Evolutionary conservation across 2,888 invertebrate genomes (phyloP).

Genomic region (Coenonympha arcania): DNA sequence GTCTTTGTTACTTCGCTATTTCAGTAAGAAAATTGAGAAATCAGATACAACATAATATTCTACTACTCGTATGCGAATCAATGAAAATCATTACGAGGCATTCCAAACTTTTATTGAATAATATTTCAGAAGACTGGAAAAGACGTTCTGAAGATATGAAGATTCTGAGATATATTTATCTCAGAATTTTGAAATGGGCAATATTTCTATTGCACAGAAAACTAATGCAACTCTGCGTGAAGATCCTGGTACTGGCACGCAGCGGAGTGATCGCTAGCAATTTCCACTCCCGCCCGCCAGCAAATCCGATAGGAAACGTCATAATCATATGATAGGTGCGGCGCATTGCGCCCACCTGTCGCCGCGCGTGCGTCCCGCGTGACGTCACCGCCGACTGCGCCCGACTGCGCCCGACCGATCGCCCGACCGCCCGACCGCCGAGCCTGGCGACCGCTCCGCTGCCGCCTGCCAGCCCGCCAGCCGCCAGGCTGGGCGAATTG

Average conservation of each 20-base stretch:
- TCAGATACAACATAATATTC: too few relatives aligned
- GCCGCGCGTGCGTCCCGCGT: conserved; percentile 69
- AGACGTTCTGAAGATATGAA: too few relatives aligned
- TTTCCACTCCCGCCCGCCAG: conserved; percentile 44
- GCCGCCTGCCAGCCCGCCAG: conserved; percentile 35
- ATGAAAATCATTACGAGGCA: too few relatives aligned
- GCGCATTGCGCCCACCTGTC: conserved; percentile 74
- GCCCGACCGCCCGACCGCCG: conserved; percentile 29
- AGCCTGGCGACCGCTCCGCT: conserved; percentile 35
- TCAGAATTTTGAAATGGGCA: too few relatives aligned
- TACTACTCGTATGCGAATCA: too few relatives aligned
- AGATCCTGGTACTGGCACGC: not conserved
- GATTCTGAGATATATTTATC: too few relatives aligned
- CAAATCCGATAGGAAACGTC: conserved; percentile 64
- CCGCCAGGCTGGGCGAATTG: conserved; percentile 55
- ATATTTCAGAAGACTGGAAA: too few relatives aligned
- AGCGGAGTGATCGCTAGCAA: conserved; percentile 47
- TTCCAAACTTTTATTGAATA: too few relatives aligned
- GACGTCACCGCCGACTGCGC: conserved; percentile 53
- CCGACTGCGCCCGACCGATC: conserved; percentile 38
- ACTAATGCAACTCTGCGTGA: not conserved
- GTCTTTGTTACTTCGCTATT: too few relatives aligned
- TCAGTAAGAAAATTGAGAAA: too few relatives aligned
- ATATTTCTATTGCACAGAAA: not conserved
- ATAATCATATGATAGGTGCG: conserved; percentile 71